phyloP scores from a whole-genome alignment of 2,797 vertebrate genomes.

The Galago senegalensis region DNA sequence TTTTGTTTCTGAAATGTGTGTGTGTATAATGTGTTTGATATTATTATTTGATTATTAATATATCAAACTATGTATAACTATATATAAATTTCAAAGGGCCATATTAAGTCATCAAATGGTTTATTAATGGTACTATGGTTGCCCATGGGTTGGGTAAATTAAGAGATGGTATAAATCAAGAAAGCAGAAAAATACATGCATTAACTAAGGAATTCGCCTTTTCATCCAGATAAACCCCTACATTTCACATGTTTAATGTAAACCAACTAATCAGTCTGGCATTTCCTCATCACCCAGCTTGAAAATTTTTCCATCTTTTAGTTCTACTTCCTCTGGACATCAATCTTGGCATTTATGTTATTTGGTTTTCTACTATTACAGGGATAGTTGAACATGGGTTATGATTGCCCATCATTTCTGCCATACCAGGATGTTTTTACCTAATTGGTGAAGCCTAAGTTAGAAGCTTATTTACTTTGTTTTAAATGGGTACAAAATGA shows the following conservation, averaged over 20 bases:
- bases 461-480: background rate
- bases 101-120: background rate
- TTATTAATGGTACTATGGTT: background rate
- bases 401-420: background rate
- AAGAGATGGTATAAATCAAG: background rate
- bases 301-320: background rate
- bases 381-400: background rate
- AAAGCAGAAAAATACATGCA: background rate
- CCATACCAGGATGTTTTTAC: background rate
- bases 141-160: background rate
- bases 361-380: background rate
- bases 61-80: background rate
- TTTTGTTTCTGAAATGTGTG: background rate
- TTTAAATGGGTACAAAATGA: background rate
- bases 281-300: background rate
- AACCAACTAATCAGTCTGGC: background rate
- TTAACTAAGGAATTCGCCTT: background rate
- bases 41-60: background rate
- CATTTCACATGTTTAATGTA: background rate
- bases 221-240: background rate
- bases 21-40: background rate
- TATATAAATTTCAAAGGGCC: background rate
- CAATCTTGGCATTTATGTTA: background rate
- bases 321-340: background rate
- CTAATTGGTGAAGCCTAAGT: background rate